Conservation (phyloP, 1,140 invertebrate genomes). For the Oncopodura yosiiana region DNA sequence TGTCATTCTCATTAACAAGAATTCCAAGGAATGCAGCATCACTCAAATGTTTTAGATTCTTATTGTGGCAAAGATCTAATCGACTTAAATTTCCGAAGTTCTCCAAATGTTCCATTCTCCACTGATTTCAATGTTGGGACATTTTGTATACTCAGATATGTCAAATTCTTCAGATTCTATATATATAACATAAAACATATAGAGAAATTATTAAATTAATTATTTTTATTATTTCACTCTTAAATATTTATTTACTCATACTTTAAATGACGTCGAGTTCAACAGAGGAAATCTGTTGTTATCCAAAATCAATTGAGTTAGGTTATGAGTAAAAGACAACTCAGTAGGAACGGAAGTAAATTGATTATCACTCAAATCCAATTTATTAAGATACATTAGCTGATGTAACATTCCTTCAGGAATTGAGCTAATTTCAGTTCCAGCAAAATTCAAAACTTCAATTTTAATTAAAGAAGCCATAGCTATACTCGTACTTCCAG, state of each 20-base stretch:
- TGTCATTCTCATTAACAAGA: background rate
- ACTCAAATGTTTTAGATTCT: conserved; percentile 16
- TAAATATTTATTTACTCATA: background rate
- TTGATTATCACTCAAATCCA: conserved; percentile 22
- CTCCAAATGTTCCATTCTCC: conserved; percentile 22
- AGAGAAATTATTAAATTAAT: background rate
- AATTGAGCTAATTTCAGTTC: conserved; percentile 8
- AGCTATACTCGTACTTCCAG: conserved; percentile 8
- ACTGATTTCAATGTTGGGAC: conserved; percentile 22
- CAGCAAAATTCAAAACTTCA: conserved; percentile 16
- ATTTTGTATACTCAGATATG: conserved; percentile 13
- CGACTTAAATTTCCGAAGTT: conserved; percentile 18
- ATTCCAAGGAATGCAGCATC: conserved; percentile 28
- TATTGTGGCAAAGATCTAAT: conserved; percentile 15
- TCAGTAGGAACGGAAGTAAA: conserved; percentile 22
- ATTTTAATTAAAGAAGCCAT: conserved; percentile 6
- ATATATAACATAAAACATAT: background rate
- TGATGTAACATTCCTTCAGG: conserved; percentile 30
- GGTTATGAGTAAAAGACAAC: conserved; percentile 9
- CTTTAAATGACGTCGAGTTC: conserved; percentile 10
- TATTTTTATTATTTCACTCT: background rate
- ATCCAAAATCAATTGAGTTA: conserved; percentile 19
- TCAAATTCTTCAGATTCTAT: conserved; percentile 12
- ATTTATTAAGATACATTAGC: conserved; percentile 1
- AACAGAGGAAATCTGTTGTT: conserved; percentile 25